phyloP scores from a whole-genome alignment of 2,113 vertebrate species.

The Platycercus adscitus region DNA sequence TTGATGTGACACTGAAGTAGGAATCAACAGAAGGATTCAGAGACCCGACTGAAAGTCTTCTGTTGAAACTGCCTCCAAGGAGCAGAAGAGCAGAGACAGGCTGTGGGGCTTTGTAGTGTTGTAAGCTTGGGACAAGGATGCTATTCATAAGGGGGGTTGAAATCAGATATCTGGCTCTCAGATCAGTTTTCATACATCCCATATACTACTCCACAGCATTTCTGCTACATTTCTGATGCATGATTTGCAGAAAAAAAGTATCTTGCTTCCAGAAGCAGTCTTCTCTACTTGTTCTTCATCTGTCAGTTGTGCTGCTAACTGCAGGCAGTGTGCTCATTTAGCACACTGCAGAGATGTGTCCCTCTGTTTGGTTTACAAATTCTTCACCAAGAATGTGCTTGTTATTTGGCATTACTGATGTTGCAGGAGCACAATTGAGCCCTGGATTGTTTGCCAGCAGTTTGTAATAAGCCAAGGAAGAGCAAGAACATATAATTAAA shows the following conservation, averaged over 20 bases:
- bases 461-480: constrained; percentile 48
- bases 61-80: not conserved
- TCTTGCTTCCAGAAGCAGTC: not conserved
- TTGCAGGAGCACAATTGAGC: constrained; percentile 8
- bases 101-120: not conserved
- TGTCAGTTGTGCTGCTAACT: not conserved
- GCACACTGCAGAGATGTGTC: not conserved
- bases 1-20: not conserved
- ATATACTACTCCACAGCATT: not conserved
- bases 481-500: constrained; percentile 51
- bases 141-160: not conserved
- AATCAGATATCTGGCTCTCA: not conserved
- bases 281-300: not conserved
- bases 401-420: constrained; percentile 6
- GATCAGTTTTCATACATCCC: not conserved
- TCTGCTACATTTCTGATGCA: not conserved
- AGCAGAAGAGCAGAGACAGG: not conserved
- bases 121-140: not conserved
- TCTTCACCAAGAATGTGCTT: not conserved
- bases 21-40: not conserved
- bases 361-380: not conserved
- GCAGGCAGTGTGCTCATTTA: not conserved
- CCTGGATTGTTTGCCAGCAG: constrained; percentile 32
- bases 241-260: not conserved
- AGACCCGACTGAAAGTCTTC: not conserved